Evolutionary conservation across 2,888 invertebrate genomes (phyloP).

Genomic region (Cerastoderma edule): DNA sequence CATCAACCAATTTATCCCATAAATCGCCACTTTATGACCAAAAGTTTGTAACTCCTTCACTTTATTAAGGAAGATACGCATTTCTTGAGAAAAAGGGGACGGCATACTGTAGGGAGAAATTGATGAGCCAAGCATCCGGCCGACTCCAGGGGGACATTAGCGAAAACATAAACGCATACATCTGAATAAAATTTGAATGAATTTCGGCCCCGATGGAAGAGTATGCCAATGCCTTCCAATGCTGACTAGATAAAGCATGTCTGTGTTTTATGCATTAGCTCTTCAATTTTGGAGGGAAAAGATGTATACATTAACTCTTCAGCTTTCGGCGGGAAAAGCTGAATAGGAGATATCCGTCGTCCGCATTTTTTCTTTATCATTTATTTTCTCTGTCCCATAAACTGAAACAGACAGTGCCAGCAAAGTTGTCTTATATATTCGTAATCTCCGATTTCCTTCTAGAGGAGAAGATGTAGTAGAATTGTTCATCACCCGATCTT

Average conservation of each 20-base stretch:
- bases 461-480: too few species aligned
- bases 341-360: neutral
- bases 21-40: too few species aligned
- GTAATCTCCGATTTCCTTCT: too few species aligned
- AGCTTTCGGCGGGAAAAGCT: neutral
- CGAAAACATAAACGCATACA: slow-evolving; percentile 30
- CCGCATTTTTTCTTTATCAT: too few species aligned
- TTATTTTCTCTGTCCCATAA: too few species aligned
- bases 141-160: slow-evolving; percentile 35
- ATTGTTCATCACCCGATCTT: too few species aligned
- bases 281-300: neutral
- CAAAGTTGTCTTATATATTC: too few species aligned
- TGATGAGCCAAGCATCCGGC: slow-evolving; percentile 17
- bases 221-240: slow-evolving; percentile 16
- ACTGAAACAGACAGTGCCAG: too few species aligned
- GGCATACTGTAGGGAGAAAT: neutral
- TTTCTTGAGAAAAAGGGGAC: too few species aligned
- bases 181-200: slow-evolving; percentile 52
- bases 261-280: slow-evolving; percentile 34
- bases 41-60: too few species aligned
- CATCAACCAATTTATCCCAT: too few species aligned
- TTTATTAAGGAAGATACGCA: too few species aligned
- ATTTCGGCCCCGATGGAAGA: slow-evolving; percentile 23
- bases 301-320: neutral
- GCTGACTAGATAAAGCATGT: slow-evolving; percentile 22